Evolutionary conservation across 1,140 invertebrate genomes (phyloP).

Genomic region (Elymnias hypermnestra): DNA sequence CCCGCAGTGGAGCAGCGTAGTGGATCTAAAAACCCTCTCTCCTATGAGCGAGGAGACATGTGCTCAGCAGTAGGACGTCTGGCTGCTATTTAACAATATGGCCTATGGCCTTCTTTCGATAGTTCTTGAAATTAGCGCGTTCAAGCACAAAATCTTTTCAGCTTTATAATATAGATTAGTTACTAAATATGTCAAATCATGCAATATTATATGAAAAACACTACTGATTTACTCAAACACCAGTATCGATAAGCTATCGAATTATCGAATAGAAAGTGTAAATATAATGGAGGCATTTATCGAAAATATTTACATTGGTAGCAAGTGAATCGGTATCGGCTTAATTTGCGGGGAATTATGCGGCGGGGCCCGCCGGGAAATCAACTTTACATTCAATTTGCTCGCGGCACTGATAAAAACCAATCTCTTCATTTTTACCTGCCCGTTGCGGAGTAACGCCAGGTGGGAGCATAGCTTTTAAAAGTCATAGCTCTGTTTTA

Average conservation of each 20-base stretch:
- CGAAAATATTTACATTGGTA: conserved; percentile 67
- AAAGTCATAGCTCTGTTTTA: not conserved
- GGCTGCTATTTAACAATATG: no score
- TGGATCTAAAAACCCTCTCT: no score
- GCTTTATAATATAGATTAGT: no score
- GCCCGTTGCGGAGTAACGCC: conserved; percentile 13
- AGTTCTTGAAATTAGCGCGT: no score
- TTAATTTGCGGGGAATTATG: conserved; percentile 68
- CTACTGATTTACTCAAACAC: no score
- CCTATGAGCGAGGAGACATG: no score
- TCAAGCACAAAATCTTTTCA: no score
- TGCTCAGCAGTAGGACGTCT: no score
- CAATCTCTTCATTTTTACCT: conserved; percentile 71
- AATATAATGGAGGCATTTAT: conserved; percentile 53
- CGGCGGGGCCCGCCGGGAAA: conserved; percentile 60
- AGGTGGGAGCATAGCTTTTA: not conserved
- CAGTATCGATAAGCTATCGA: conserved; percentile 4
- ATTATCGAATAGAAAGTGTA: conserved; percentile 21
- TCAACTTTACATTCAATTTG: conserved; percentile 72
- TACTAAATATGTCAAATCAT: no score
- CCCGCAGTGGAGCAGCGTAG: no score
- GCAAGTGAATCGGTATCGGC: conserved; percentile 63
- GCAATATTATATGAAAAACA: no score
- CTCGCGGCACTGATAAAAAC: conserved; percentile 61
- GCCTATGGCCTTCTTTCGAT: no score